A percentile compares a stretch with the other conserved stretches of the same genome.
Evolutionary conservation across 2,888 invertebrate species (phyloP).

Genomic region (Cheilosia vernalis): DNA sequence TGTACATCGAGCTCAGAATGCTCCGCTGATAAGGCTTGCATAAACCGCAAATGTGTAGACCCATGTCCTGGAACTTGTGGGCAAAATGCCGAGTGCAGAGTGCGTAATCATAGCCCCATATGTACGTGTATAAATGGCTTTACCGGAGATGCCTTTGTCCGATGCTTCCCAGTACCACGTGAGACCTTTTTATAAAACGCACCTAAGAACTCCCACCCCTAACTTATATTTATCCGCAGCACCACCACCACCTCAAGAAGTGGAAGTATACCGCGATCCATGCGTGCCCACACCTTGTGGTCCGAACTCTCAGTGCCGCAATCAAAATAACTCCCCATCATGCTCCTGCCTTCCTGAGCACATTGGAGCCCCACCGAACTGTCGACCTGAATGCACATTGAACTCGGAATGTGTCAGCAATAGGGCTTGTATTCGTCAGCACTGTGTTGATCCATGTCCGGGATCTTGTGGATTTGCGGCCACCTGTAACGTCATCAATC

Average conservation of each 20-base stretch:
- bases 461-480: slow-evolving; percentile 89
- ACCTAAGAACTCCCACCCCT: not conserved
- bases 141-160: slow-evolving; percentile 90
- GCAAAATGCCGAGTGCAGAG: slow-evolving; percentile 88
- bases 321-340: slow-evolving; percentile 86
- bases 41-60: slow-evolving; percentile 88
- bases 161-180: slow-evolving; percentile 86
- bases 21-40: slow-evolving; percentile 87
- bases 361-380: slow-evolving; percentile 89
- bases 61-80: slow-evolving; percentile 92
- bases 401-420: slow-evolving; percentile 90
- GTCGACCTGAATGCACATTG: slow-evolving; percentile 88
- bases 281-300: slow-evolving; percentile 88
- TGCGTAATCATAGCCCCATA: slow-evolving; percentile 91
- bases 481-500: slow-evolving; percentile 87
- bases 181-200: slow-evolving; percentile 73
- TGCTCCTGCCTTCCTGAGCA: slow-evolving; percentile 88
- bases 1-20: slow-evolving; percentile 90
- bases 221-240: slow-evolving; percentile 70
- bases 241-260: slow-evolving; percentile 76
- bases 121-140: slow-evolving; percentile 88
- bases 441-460: slow-evolving; percentile 91
- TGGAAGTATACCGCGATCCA: slow-evolving; percentile 83
- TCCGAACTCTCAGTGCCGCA: slow-evolving; percentile 87
- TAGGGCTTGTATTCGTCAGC: slow-evolving; percentile 90